phyloP scores from a whole-genome alignment of 2,797 vertebrate species.

The Urosaurus nigricauda region DNA sequence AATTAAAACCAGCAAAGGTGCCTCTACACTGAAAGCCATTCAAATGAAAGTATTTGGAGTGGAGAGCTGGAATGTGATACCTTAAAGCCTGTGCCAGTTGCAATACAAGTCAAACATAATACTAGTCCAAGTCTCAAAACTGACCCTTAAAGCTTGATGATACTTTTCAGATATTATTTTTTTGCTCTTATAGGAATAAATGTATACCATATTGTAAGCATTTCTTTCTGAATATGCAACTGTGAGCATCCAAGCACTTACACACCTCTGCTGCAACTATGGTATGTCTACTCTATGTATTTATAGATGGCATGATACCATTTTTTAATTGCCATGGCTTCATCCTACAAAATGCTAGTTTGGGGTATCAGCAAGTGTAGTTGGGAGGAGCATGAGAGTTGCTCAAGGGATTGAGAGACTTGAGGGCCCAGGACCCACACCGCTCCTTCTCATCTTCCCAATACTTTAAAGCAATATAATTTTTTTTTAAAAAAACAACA shows the following conservation, averaged over 20 bases:
- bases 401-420: too few species aligned
- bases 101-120: conserved; percentile 59
- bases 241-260: not conserved
- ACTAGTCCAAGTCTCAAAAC: conserved; percentile 12
- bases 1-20: conserved; percentile 75
- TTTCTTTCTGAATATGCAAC: not conserved
- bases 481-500: too few species aligned
- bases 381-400: too few species aligned
- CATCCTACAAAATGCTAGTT: too few species aligned
- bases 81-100: conserved; percentile 56
- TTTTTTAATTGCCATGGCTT: too few species aligned
- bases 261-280: not conserved
- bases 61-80: conserved; percentile 57
- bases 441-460: too few species aligned
- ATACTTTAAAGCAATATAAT: too few species aligned
- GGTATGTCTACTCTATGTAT: not conserved
- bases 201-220: conserved; percentile 20
- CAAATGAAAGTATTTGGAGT: conserved; percentile 65
- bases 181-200: fast-evolving
- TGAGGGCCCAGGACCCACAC: too few species aligned
- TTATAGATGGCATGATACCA: too few species aligned
- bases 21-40: conserved; percentile 68
- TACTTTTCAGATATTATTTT: conserved; percentile 22
- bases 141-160: not conserved
- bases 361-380: too few species aligned